phyloP scores from a whole-genome alignment of 2,888 invertebrate genomes.

The Watsonalla binaria region DNA sequence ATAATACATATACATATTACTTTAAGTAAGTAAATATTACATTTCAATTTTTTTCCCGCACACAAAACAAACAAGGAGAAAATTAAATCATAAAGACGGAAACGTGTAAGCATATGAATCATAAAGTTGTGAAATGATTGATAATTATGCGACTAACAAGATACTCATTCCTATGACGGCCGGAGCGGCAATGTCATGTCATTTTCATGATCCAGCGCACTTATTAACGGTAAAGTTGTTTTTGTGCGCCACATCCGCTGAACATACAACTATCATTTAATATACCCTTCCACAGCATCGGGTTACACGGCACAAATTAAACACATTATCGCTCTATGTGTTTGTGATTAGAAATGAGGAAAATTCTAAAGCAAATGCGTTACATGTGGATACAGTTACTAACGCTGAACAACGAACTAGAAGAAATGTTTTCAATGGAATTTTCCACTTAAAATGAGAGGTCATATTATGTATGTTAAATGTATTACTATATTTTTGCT shows the following conservation, averaged over 20 bases:
- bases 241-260: constrained; percentile 16
- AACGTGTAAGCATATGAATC: background rate
- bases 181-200: constrained; percentile 18
- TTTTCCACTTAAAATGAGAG: too few relatives aligned
- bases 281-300: background rate
- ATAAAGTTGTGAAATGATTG: background rate
- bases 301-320: background rate
- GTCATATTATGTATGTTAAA: too few relatives aligned
- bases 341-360: background rate
- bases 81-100: background rate
- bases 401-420: too few relatives aligned
- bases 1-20: too few relatives aligned
- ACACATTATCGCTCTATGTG: background rate
- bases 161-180: constrained; percentile 4
- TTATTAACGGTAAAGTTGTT: constrained; percentile 28
- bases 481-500: background rate
- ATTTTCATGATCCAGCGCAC: constrained; percentile 29
- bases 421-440: too few relatives aligned
- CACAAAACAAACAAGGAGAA: too few relatives aligned
- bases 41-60: too few relatives aligned
- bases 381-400: background rate
- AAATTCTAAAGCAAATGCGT: background rate
- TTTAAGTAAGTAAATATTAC: too few relatives aligned
- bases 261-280: constrained; percentile 5
- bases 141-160: constrained; percentile 3